phyloP scores from a whole-genome alignment of 2,888 invertebrate species.

The Ganaspis brasiliensis region DNA sequence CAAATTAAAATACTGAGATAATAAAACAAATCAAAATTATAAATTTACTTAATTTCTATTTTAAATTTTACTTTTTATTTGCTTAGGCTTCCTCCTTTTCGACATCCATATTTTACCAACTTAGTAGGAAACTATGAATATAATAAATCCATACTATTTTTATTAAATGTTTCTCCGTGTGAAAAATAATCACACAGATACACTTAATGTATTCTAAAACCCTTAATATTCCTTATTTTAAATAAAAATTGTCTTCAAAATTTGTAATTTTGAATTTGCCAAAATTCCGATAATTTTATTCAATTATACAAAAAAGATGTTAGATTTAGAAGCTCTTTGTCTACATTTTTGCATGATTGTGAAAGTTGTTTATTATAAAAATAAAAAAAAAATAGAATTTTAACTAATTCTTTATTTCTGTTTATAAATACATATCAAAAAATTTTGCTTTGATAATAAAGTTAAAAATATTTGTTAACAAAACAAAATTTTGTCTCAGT shows the following conservation, averaged over 20 bases:
- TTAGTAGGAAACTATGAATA: too few species aligned
- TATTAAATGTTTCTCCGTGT: slow-evolving; percentile 34
- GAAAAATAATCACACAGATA: slow-evolving; percentile 24
- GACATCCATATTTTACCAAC: too few species aligned
- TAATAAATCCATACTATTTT: slow-evolving; percentile 2
- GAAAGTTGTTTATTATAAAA: neutral
- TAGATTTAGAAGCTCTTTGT: slow-evolving; percentile 7
- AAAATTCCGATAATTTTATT: slow-evolving; percentile 2
- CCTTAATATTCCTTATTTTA: too few species aligned
- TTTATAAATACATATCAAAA: neutral
- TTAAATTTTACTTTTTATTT: neutral
- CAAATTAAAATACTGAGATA: neutral
- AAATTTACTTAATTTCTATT: neutral
- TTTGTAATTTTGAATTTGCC: neutral
- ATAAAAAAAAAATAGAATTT: neutral
- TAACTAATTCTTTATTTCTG: slow-evolving; percentile 10
- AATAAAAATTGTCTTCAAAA: too few species aligned
- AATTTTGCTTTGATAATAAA: too few species aligned
- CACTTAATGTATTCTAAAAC: neutral
- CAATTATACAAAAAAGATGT: slow-evolving; percentile 6
- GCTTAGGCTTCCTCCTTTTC: too few species aligned
- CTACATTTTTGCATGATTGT: slow-evolving; percentile 30
- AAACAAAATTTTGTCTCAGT: neutral
- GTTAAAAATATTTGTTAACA: neutral
- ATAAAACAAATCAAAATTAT: neutral